Percentiles rank a stretch among this genome's conserved stretches.
phyloP scores from a whole-genome alignment of 2,797 vertebrate species.

The Pangasius sanitwongsei region DNA sequence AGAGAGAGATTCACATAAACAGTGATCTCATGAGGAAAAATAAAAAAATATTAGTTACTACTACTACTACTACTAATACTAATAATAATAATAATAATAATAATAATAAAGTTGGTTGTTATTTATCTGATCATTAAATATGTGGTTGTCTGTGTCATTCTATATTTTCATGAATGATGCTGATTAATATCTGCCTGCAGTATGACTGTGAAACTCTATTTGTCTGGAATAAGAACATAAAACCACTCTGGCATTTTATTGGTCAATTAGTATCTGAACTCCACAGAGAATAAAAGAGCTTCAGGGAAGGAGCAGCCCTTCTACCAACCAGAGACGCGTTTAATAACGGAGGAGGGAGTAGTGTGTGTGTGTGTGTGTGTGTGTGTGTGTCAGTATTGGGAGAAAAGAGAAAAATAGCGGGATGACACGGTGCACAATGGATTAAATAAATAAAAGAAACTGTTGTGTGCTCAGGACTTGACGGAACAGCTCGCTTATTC shows the following conservation, averaged over 20 bases:
- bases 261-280: slow-evolving; percentile 83
- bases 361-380: slow-evolving; percentile 9
- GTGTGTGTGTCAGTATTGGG: slow-evolving; percentile 1
- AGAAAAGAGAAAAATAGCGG: slow-evolving; percentile 3
- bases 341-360: slow-evolving; percentile 40
- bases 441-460: background rate
- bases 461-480: background rate
- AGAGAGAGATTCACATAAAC: background rate
- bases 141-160: background rate
- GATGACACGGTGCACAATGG: background rate
- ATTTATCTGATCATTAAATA: background rate
- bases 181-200: slow-evolving; percentile 31
- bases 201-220: slow-evolving; percentile 49
- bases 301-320: slow-evolving; percentile 63
- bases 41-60: background rate
- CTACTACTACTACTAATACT: background rate
- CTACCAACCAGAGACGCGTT: slow-evolving; percentile 80
- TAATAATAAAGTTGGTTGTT: background rate
- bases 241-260: slow-evolving; percentile 80
- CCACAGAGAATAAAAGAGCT: slow-evolving; percentile 83
- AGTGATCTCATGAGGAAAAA: background rate
- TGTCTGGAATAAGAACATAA: slow-evolving; percentile 73
- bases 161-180: background rate
- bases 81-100: background rate
- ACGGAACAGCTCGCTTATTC: background rate